Evolutionary conservation across 1,140 invertebrate species (phyloP).

Genomic region (Lasioglossum albipes): DNA sequence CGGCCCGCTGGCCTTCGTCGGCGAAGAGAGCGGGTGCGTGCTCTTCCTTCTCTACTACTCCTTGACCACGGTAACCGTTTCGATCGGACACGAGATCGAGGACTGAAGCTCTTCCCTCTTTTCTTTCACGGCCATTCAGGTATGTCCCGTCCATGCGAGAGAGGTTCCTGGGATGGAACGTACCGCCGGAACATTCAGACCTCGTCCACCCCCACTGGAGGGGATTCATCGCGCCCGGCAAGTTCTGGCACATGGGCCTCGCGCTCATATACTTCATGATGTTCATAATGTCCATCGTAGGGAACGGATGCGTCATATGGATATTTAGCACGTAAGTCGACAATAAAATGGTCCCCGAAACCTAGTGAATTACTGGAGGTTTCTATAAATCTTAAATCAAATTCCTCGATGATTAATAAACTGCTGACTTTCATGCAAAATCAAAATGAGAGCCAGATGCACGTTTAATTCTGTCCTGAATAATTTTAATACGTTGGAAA

Average conservation of each 20-base stretch:
- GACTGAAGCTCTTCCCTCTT: background rate
- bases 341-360: too few species aligned
- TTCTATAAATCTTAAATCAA: too few species aligned
- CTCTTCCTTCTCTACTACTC: background rate
- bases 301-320: slow-evolving; percentile 90
- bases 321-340: slow-evolving; percentile 88
- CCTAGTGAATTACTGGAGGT: too few species aligned
- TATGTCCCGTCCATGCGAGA: slow-evolving; percentile 70
- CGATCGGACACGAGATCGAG: background rate
- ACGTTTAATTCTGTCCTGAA: too few species aligned
- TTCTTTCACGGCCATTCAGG: slow-evolving; percentile 10
- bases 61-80: background rate
- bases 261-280: slow-evolving; percentile 87
- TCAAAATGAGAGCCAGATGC: too few species aligned
- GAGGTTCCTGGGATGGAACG: slow-evolving; percentile 84
- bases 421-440: too few species aligned
- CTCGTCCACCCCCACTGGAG: slow-evolving; percentile 88
- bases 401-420: too few species aligned
- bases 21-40: slow-evolving; percentile 59
- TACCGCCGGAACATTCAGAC: slow-evolving; percentile 84
- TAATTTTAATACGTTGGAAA: too few species aligned
- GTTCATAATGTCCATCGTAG: slow-evolving; percentile 84
- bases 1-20: slow-evolving; percentile 73
- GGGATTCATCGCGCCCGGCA: slow-evolving; percentile 84
- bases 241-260: slow-evolving; percentile 87